Evolutionary conservation across 2,888 invertebrate genomes (phyloP).

Genomic region (Stratiomys singularior): DNA sequence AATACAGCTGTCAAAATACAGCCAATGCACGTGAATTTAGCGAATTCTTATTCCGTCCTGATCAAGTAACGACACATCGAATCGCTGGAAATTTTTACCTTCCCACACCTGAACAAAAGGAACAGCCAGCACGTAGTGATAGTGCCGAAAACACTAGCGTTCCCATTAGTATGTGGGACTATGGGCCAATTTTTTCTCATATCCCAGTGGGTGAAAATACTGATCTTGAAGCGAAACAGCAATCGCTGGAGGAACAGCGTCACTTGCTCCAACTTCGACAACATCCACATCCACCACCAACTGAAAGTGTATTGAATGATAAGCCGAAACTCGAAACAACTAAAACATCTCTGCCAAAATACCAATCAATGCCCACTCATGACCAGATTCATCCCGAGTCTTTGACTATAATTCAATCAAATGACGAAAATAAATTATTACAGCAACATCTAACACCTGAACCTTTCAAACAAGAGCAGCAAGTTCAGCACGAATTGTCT

Average conservation of each 20-base stretch:
- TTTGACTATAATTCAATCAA: neutral
- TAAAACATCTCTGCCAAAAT: no score
- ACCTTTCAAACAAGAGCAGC: slow-evolving; percentile 47
- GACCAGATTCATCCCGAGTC: no score
- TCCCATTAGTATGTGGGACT: slow-evolving; percentile 45
- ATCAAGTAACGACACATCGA: neutral
- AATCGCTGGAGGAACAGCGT: slow-evolving; percentile 51
- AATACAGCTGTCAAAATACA: slow-evolving; percentile 7
- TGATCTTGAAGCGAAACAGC: slow-evolving; percentile 52
- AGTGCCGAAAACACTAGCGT: neutral
- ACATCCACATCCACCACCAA: no score
- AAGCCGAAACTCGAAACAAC: neutral
- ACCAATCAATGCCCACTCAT: no score
- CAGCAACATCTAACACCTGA: neutral
- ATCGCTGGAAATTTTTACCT: neutral
- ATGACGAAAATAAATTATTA: neutral
- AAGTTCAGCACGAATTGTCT: slow-evolving; percentile 14
- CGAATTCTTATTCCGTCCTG: neutral
- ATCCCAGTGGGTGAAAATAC: slow-evolving; percentile 31
- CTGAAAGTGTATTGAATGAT: neutral
- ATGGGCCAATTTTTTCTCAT: neutral
- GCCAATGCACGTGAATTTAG: slow-evolving; percentile 6
- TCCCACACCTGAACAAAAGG: slow-evolving; percentile 15
- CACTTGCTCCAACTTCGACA: slow-evolving; percentile 47
- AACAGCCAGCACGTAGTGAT: neutral